Evolutionary conservation across 2,113 vertebrate species (phyloP).

Genomic region (Elephas maximus): DNA sequence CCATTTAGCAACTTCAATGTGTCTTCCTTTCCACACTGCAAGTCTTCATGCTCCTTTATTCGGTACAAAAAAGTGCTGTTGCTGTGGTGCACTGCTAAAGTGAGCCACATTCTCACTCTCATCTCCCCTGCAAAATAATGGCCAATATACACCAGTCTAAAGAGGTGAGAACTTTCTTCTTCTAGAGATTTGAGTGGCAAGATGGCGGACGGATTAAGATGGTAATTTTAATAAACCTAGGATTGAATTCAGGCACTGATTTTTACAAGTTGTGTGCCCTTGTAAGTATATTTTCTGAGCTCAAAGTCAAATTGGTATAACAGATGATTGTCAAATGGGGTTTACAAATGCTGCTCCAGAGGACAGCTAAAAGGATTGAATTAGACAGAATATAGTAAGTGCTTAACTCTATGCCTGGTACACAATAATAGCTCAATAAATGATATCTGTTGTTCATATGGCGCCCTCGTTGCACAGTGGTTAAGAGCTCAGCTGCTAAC

Average conservation of each 20-base stretch:
- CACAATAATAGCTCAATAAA: neutral
- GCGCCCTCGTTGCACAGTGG: too few species aligned
- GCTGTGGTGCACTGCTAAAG: neutral
- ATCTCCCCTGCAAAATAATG: neutral
- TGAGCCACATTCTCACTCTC: neutral
- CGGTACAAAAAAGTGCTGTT: neutral
- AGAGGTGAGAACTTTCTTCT: neutral
- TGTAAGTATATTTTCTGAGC: neutral
- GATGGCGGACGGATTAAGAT: neutral
- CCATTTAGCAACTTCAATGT: neutral
- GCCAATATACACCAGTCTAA: neutral
- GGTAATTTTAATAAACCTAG: neutral
- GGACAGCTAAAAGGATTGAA: neutral
- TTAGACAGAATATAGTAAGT: neutral
- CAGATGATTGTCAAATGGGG: neutral
- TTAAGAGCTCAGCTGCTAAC: too few species aligned
- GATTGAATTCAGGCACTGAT: neutral
- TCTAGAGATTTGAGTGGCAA: neutral
- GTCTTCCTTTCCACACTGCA: neutral
- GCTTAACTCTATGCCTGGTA: neutral
- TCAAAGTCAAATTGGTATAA: neutral
- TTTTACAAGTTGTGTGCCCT: neutral
- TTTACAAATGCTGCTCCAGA: neutral
- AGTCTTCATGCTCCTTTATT: neutral
- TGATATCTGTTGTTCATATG: neutral